phyloP scores from a whole-genome alignment of 2,888 invertebrate genomes.

The Andricus quercusramuli region DNA sequence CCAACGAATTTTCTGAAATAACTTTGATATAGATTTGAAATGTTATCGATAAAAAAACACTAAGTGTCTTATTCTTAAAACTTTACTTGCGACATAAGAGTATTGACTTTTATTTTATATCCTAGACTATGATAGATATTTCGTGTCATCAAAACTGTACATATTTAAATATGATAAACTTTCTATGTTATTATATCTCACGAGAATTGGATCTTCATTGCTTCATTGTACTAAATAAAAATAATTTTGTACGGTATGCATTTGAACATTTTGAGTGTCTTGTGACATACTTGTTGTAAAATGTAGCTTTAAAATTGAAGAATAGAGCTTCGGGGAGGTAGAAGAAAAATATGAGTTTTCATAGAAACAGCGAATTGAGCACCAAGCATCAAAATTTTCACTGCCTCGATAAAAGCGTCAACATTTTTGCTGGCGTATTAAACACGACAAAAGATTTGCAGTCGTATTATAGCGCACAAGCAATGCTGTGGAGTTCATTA shows the following conservation, averaged over 20 bases:
- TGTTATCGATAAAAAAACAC: background rate
- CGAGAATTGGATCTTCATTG: background rate
- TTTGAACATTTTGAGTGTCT: background rate
- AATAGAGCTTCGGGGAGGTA: background rate
- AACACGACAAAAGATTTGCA: conserved; percentile 31
- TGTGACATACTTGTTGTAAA: background rate
- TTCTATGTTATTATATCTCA: background rate
- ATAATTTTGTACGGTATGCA: conserved; percentile 6
- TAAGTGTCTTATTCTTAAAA: background rate
- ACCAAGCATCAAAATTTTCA: conserved; percentile 29
- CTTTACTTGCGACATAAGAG: background rate
- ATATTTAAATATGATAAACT: background rate
- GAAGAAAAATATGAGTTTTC: conserved; percentile 19
- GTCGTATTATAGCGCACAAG: conserved; percentile 32
- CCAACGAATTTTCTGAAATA: background rate
- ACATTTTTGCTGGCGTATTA: conserved; percentile 24
- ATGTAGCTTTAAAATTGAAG: background rate
- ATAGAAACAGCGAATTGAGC: conserved; percentile 32
- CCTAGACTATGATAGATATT: background rate
- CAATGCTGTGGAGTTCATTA: conserved; percentile 38
- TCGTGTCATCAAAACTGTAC: background rate
- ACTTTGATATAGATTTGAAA: background rate
- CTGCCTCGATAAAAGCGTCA: conserved; percentile 29
- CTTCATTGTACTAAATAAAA: conserved; percentile 26
- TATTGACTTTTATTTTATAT: conserved; percentile 15